Evolutionary conservation across 2,888 invertebrate species (phyloP), one percentile per base, ranked within the genome.

Genomic region (Aphodius granarius): DNA sequence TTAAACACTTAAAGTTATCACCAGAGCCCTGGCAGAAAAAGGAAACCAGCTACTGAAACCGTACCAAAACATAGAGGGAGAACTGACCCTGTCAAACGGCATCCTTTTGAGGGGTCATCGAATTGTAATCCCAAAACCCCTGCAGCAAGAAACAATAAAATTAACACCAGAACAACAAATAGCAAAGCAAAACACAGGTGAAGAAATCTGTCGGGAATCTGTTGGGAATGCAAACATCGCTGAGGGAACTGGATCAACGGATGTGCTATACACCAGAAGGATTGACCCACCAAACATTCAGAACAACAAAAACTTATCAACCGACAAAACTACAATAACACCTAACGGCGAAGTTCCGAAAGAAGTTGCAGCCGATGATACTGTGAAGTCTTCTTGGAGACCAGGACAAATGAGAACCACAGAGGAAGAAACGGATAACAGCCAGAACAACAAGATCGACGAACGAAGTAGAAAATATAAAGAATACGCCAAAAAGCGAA

Each of bases 141-240:
- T 71, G 21, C 71, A 71, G 15, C 9, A 16, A 71, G 43, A n/a
- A 22, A 71, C 71, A 21, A 71, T 71, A 71, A 21, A 21, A 22
- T 15, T 71, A 3, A 22, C 22, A 21, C 23, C 23, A 21, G n/a
- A 71, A 6, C 71, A 71, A 71, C 21, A 22, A n/a, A 71, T 71
- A 71, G 71, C 21, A 9, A 71, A 71, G 9, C 23, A 23, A 23
- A 23, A 23, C 23, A 23, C 23, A 23, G 9, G n/a, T n/a, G n/a
- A n/a, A n/a, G n/a, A n/a, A n/a, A n/a, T n/a, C n/a, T n/a, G n/a
- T n/a, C n/a, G n/a, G n/a, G n/a, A n/a, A n/a, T n/a, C n/a, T n/a
- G n/a, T n/a, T n/a, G n/a, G n/a, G n/a, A n/a, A n/a, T n/a, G n/a
- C n/a, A 23, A 23, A 23, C 23, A 23, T 23, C 23, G 9, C 23